phyloP scores from a whole-genome alignment of 2,113 vertebrate genomes.

The Stomatorhinus ivindoensis region DNA sequence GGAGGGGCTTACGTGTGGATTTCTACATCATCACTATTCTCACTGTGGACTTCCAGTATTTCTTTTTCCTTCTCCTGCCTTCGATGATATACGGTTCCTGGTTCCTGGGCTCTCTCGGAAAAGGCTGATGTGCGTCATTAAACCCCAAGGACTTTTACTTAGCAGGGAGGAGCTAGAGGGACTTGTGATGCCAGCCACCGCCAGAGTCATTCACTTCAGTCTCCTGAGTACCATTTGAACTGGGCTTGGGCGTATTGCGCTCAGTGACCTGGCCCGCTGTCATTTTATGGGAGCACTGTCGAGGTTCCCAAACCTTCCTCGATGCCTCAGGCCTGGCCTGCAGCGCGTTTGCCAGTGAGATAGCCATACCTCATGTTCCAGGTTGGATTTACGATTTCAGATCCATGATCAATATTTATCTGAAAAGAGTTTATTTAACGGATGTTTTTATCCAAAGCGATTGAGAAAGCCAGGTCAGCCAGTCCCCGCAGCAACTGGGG shows the following conservation, averaged over 20 bases:
- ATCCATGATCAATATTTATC: background rate
- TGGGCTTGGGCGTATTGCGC: background rate
- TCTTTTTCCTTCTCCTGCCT: slow-evolving; percentile 27
- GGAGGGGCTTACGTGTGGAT: background rate
- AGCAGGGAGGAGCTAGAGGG: background rate
- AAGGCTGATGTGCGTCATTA: slow-evolving; percentile 31
- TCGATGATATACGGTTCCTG: slow-evolving; percentile 26
- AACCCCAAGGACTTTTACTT: slow-evolving; percentile 15
- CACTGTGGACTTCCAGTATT: slow-evolving; percentile 15
- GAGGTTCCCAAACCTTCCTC: background rate
- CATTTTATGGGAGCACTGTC: background rate
- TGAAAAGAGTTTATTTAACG: background rate
- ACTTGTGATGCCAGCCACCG: background rate
- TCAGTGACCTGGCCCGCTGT: background rate
- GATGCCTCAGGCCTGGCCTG: background rate
- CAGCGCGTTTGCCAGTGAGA: background rate
- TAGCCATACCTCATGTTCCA: background rate
- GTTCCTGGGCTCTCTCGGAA: slow-evolving; percentile 1
- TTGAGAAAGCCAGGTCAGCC: background rate
- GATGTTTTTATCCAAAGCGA: background rate
- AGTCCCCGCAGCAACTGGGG: background rate
- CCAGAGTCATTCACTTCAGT: background rate
- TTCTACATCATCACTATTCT: background rate
- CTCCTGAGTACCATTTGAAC: background rate
- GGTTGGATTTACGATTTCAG: background rate